Evolutionary conservation across 1,140 invertebrate species (phyloP).

Genomic region (Carposina sasakii): DNA sequence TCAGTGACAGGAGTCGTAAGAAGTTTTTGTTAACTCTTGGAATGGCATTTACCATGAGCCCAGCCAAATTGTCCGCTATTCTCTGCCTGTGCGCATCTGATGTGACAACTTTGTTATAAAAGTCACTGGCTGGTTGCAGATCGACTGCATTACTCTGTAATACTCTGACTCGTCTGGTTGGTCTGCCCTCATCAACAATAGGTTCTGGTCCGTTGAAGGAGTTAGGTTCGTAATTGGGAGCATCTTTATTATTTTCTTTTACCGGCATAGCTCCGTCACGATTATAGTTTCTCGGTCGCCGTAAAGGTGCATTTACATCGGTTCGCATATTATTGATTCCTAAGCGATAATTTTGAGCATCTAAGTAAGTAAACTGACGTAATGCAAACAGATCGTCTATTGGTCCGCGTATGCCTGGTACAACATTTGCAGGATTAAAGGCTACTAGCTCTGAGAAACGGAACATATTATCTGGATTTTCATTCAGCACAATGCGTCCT

Average conservation of each 20-base stretch:
- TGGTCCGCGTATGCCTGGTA: constrained; percentile 88
- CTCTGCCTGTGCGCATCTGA: no score
- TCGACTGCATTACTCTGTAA: constrained; percentile 7
- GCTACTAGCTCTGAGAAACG: constrained; percentile 89
- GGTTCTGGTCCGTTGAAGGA: constrained; percentile 83
- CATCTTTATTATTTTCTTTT: constrained; percentile 77
- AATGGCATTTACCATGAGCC: no score
- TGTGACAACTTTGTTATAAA: no score
- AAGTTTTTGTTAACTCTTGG: no score
- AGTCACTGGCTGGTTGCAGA: neutral
- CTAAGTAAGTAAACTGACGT: constrained; percentile 87
- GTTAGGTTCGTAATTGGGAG: constrained; percentile 94
- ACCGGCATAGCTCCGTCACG: constrained; percentile 83
- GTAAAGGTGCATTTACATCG: constrained; percentile 92
- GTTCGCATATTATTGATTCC: constrained; percentile 90
- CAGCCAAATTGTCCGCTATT: no score
- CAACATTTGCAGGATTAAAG: constrained; percentile 87
- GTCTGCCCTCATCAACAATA: neutral
- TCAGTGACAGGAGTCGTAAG: no score
- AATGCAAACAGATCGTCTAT: constrained; percentile 91
- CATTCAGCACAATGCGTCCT: constrained; percentile 85
- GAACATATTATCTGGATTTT: constrained; percentile 89
- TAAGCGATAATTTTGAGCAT: constrained; percentile 89
- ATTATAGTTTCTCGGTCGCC: constrained; percentile 82
- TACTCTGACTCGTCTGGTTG: neutral